These are phyloP conservation scores for Melanotus villosus DNA, from an alignment of 2,888 invertebrate species.

Conservation along the genomic window DNA sequence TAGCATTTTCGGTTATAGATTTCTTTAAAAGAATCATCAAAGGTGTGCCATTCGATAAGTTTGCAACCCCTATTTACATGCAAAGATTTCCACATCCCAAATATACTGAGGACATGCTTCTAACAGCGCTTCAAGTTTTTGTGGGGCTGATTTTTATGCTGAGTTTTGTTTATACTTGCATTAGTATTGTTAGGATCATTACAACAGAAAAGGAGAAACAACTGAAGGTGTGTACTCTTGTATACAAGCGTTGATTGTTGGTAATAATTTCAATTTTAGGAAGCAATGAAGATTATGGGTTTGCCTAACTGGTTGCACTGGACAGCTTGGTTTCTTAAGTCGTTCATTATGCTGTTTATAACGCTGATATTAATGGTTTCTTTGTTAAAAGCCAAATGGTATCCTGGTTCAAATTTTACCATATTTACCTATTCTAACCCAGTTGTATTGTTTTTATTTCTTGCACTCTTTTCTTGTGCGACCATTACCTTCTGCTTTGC, in stretches of 20 bases:
- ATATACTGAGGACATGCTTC: slow-evolving; percentile 77
- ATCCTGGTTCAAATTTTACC: slow-evolving; percentile 67
- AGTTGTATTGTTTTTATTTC: slow-evolving; percentile 77
- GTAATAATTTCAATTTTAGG: slow-evolving; percentile 66
- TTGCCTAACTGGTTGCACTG: slow-evolving; percentile 87
- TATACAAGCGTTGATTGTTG: neutral
- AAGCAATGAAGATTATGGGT: slow-evolving; percentile 94
- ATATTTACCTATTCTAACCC: slow-evolving; percentile 81
- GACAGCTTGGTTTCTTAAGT: slow-evolving; percentile 87
- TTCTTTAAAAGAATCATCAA: slow-evolving; percentile 32
- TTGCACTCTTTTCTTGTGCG: slow-evolving; percentile 79
- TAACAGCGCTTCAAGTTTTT: slow-evolving; percentile 76
- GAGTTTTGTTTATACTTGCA: slow-evolving; percentile 85
- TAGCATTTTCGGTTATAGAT: slow-evolving; percentile 59
- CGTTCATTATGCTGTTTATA: slow-evolving; percentile 76
- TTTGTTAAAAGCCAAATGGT: slow-evolving; percentile 68
- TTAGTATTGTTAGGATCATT: slow-evolving; percentile 82
- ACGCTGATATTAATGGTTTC: slow-evolving; percentile 72
- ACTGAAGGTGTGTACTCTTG: slow-evolving; percentile 72
- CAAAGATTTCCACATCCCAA: slow-evolving; percentile 83
- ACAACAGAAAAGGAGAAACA: slow-evolving; percentile 84
- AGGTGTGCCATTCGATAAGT: neutral
- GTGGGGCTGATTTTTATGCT: slow-evolving; percentile 84
- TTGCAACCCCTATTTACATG: slow-evolving; percentile 65
- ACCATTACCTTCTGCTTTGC: slow-evolving; percentile 85